phyloP scores from a whole-genome alignment of 2,113 vertebrate genomes.

The Phylloscopus trochiloides region DNA sequence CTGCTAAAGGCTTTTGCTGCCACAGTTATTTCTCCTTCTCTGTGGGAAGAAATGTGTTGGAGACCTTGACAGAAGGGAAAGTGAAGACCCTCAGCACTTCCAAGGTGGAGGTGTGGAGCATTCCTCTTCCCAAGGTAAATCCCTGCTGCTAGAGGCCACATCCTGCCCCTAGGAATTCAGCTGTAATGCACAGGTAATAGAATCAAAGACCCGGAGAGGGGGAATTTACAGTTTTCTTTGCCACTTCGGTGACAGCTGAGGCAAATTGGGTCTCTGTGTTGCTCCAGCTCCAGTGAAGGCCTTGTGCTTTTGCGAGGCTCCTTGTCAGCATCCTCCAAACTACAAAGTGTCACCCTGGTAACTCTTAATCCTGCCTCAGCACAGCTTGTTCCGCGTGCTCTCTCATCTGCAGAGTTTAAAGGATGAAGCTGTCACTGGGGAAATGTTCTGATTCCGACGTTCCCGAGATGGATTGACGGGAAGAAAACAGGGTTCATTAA shows the following conservation, averaged over 20 bases:
- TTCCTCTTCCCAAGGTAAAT: not conserved
- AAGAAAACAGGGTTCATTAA: not conserved
- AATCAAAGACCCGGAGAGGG: not conserved
- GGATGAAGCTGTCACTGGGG: slow-evolving; percentile 44
- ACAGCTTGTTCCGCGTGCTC: not conserved
- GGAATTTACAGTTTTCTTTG: not conserved
- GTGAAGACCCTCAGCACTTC: not conserved
- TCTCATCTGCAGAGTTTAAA: not conserved
- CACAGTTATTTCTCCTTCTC: not conserved
- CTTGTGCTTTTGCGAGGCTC: not conserved
- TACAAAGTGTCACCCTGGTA: slow-evolving; percentile 37
- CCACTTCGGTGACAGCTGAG: not conserved
- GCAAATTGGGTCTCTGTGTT: not conserved
- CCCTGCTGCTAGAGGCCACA: not conserved
- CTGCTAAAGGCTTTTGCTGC: not conserved
- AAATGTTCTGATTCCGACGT: not conserved
- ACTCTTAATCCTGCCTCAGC: slow-evolving; percentile 31
- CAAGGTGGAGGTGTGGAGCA: not conserved
- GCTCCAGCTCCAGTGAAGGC: not conserved
- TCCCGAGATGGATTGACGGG: not conserved
- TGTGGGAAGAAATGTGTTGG: not conserved
- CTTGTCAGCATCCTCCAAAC: slow-evolving; percentile 11
- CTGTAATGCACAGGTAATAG: not conserved
- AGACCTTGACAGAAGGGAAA: not conserved
- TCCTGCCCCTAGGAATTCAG: not conserved